Percentiles rank a stretch among this genome's conserved stretches.
Conservation (phyloP, 2,888 invertebrate species). For the Hofmannophila pseudospretella region DNA sequence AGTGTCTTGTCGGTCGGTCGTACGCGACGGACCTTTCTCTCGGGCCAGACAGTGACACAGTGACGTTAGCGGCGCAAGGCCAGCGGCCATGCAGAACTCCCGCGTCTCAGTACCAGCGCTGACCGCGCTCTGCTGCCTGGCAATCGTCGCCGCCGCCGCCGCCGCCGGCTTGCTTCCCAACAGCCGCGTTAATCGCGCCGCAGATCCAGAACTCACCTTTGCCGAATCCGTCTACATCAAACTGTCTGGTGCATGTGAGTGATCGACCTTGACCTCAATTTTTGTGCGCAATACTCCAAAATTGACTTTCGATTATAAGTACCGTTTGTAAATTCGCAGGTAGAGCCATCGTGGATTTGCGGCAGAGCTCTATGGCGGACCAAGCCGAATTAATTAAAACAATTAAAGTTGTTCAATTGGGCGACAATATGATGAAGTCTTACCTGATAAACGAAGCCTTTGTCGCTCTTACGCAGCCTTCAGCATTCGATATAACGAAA, state of each 20-base stretch:
- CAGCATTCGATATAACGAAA: conserved; percentile 59
- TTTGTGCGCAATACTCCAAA: neutral
- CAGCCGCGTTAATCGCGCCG: conserved; percentile 15
- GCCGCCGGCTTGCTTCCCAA: too few relatives aligned
- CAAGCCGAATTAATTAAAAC: conserved; percentile 54
- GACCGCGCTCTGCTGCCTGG: conserved; percentile 31
- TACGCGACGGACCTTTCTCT: conserved; percentile 63
- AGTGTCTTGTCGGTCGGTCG: conserved; percentile 27
- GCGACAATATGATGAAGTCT: conserved; percentile 35
- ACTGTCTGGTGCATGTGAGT: conserved; percentile 69
- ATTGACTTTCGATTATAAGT: neutral
- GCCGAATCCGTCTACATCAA: conserved; percentile 61
- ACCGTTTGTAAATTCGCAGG: conserved; percentile 37
- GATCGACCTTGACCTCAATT: conserved; percentile 22
- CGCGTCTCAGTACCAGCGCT: conserved; percentile 35
- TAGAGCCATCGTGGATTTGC: conserved; percentile 64
- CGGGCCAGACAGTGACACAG: conserved; percentile 59
- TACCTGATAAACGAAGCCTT: conserved; percentile 60
- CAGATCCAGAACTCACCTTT: conserved; percentile 46
- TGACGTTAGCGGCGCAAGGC: conserved; percentile 60
- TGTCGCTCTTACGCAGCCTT: conserved; percentile 44
- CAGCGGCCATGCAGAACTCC: conserved; percentile 54
- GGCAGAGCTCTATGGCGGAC: conserved; percentile 43
- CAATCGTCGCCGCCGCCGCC: conserved; percentile 22
- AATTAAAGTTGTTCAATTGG: conserved; percentile 55